These are phyloP conservation scores for Peromyscus leucopus DNA, from an alignment of 2,113 vertebrate genomes.

Conservation along the genomic window DNA sequence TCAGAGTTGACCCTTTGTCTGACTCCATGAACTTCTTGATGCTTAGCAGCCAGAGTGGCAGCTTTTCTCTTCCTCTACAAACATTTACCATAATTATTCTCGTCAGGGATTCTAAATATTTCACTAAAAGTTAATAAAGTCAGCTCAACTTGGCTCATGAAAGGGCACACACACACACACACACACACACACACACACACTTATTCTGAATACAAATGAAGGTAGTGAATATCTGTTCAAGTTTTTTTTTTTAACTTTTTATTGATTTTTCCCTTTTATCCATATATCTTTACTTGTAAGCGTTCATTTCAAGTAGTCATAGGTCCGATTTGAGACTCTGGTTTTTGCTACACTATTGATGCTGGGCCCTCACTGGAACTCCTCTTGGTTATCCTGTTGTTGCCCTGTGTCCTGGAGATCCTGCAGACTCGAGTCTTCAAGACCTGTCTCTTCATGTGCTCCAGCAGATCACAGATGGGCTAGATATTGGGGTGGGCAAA, in stretches of 20 bases:
- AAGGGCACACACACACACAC: neutral
- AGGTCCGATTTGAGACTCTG: neutral
- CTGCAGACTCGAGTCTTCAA: neutral
- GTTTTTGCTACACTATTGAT: neutral
- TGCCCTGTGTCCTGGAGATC: neutral
- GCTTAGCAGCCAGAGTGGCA: neutral
- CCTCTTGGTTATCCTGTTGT: neutral
- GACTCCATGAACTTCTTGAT: neutral
- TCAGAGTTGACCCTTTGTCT: neutral
- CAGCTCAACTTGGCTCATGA: neutral
- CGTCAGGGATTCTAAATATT: neutral
- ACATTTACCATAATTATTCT: neutral
- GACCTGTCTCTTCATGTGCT: neutral
- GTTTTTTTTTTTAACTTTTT: neutral
- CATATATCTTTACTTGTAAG: neutral
- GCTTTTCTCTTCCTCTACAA: neutral
- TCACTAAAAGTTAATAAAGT: neutral
- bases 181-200: no score
- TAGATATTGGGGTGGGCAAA: neutral
- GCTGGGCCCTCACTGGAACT: neutral
- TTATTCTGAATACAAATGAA: neutral
- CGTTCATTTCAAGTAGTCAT: neutral
- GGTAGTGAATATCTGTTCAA: neutral
- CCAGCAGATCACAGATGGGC: neutral
- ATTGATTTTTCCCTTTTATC: neutral